These are phyloP conservation scores for Cephalopholis sonnerati DNA, from an alignment of 2,113 vertebrate species.

Conservation along the genomic window DNA sequence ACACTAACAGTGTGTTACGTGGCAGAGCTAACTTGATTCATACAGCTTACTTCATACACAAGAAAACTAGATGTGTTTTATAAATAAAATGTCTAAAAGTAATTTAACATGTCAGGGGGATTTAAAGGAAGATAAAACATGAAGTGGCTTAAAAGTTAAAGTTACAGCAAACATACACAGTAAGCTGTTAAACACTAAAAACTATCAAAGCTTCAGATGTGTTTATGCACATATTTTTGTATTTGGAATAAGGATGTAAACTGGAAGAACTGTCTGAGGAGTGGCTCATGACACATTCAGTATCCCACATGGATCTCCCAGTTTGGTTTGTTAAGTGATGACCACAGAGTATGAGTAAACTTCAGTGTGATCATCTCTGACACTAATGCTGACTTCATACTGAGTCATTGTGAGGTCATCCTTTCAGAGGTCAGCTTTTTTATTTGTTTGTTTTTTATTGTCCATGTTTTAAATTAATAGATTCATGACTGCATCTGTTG, in stretches of 20 bases:
- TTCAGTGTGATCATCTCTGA: constrained; percentile 30
- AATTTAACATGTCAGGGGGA: background rate
- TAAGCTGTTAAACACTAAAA: background rate
- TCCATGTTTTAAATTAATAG: background rate
- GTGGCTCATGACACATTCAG: background rate
- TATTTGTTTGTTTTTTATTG: background rate
- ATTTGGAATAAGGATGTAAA: background rate
- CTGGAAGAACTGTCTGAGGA: background rate
- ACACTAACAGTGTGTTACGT: background rate
- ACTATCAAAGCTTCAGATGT: background rate
- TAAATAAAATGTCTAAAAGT: background rate
- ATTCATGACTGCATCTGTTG: background rate
- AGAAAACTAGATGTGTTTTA: background rate
- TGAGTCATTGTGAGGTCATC: constrained; percentile 40
- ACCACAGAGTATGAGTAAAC: constrained; percentile 37
- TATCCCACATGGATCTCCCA: background rate
- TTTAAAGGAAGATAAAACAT: background rate
- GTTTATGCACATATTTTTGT: background rate
- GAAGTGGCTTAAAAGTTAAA: background rate
- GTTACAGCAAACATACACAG: background rate
- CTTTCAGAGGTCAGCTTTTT: constrained; percentile 1
- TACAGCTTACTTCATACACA: background rate
- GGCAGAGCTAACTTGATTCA: background rate
- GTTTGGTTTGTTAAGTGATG: background rate
- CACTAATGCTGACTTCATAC: background rate